Base-by-base conservation (phyloP, 2,113 vertebrate genomes). In the Lophius piscatorius region DNA sequence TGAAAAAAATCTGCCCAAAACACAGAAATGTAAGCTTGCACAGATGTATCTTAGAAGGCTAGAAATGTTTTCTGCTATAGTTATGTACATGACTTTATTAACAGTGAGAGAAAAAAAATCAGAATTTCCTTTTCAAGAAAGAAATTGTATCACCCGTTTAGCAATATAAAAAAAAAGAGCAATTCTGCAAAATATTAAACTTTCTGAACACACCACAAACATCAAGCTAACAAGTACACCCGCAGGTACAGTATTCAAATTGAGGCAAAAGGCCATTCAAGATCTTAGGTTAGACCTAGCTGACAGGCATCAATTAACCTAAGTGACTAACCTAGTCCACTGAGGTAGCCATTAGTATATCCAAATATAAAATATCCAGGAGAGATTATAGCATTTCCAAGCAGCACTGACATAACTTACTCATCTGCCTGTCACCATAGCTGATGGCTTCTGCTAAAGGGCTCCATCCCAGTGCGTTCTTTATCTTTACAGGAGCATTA, bases 401-500 rank as follows among this genome's bases (percentile, higher is more conserved):
- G 24, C 24, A 21, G 17, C 4, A 22, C 5, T 61, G 23, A 29
- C 4, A 17, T 8, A 14, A 78, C 97, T 93, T 93, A 99, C 97
- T 98, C 96, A 99, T 98, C 83, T 99, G 97, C 76, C 97, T 92
- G 86, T 99, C 97, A 75, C 97, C 97, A 31, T 96, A 99, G 92
- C 97, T 99, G 94, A 99, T 99, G 89, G 97, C 97, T 92, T 99
- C 97, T 12, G 97, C 97, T 41, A 99, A 91, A 66, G 97, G 96
- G 90, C 97, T 98, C 97, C 97, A 99, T 89, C 97, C 97, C 94
- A 96, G 97, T 86, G 97, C 94, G 1, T 99, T 99, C 90, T 99
- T 99, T 88, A 99, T 94, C 91, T 99, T 99, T 39, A 98, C 97
- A 48, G 96, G 96, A 89, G 97, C 97, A 71, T 99, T 99, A 68